A percentile compares a stretch with the other conserved stretches of the same genome.
phyloP scores from a whole-genome alignment of 2,888 invertebrate genomes.

The Caenorhabditis wallacei region DNA sequence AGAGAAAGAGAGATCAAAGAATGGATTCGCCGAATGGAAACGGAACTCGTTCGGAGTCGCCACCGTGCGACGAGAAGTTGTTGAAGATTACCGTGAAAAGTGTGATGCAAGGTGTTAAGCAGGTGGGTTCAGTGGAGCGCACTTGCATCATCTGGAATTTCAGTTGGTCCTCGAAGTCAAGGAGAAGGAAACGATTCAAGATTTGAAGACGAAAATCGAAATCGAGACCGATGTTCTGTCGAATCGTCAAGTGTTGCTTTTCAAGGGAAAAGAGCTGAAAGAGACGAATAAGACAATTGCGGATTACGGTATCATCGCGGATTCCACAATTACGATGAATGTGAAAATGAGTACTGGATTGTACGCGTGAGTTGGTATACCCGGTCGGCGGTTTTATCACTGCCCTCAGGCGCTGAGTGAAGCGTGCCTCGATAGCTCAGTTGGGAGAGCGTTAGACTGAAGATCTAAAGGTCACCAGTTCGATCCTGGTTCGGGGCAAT shows the following conservation, averaged over 20 bases:
- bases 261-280: constrained; percentile 71
- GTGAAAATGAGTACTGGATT: constrained; percentile 69
- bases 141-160: neutral
- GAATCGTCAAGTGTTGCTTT: constrained; percentile 67
- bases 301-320: constrained; percentile 58
- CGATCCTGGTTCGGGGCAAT: constrained; percentile 82
- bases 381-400: neutral
- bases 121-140: constrained; percentile 16
- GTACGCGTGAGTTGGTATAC: constrained; percentile 16
- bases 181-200: constrained; percentile 37
- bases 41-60: constrained; percentile 9
- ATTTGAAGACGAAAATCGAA: constrained; percentile 58
- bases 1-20: neutral
- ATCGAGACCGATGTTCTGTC: constrained; percentile 49
- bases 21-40: constrained; percentile 11
- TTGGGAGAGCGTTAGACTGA: constrained; percentile 83
- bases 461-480: constrained; percentile 83
- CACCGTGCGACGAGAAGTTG: constrained; percentile 1
- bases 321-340: constrained; percentile 58
- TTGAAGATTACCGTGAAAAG: constrained; percentile 57
- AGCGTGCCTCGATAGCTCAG: constrained; percentile 80
- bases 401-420: neutral
- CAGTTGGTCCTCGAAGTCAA: constrained; percentile 41
- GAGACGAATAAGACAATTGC: constrained; percentile 35
- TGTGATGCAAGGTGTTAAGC: constrained; percentile 66